Evolutionary conservation across 2,888 invertebrate genomes (phyloP).

Genomic region (Chymomyza fuscimana): DNA sequence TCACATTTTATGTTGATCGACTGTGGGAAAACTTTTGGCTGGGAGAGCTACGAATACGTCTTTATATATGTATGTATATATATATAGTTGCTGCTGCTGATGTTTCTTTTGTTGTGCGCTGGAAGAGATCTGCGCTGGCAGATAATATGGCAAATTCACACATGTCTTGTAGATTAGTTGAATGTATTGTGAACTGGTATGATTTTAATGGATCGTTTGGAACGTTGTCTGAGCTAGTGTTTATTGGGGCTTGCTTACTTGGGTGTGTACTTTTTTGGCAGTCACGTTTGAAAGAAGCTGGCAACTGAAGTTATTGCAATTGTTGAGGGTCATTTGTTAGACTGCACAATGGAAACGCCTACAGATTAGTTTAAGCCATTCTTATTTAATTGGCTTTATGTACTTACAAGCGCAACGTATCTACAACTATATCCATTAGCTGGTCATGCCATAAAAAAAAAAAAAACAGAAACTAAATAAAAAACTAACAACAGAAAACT

Average conservation of each 20-base stretch:
- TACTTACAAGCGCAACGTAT: background rate
- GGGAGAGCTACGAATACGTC: background rate
- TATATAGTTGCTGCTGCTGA: constrained; percentile 4
- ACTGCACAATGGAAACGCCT: background rate
- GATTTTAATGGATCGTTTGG: constrained; percentile 40
- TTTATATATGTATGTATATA: background rate
- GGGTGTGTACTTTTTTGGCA: constrained; percentile 40
- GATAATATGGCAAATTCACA: constrained; percentile 66
- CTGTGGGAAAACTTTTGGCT: constrained; percentile 66
- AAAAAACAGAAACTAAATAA: too few relatives aligned
- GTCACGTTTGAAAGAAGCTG: background rate
- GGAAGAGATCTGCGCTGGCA: constrained; percentile 51
- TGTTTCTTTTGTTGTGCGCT: constrained; percentile 36
- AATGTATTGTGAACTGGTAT: constrained; percentile 51
- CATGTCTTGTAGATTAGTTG: constrained; percentile 66
- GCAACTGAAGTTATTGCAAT: background rate
- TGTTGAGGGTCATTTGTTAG: background rate
- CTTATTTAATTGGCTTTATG: constrained; percentile 9
- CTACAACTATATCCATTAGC: constrained; percentile 8
- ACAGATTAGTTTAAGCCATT: background rate
- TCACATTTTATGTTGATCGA: constrained; percentile 70
- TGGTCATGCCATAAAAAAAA: background rate
- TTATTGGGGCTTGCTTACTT: constrained; percentile 36
- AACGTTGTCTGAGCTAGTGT: constrained; percentile 26
- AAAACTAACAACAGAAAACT: background rate